These are phyloP conservation scores for Bujurquina vittata DNA, from an alignment of 2,113 vertebrate species.

Conservation along the genomic window DNA sequence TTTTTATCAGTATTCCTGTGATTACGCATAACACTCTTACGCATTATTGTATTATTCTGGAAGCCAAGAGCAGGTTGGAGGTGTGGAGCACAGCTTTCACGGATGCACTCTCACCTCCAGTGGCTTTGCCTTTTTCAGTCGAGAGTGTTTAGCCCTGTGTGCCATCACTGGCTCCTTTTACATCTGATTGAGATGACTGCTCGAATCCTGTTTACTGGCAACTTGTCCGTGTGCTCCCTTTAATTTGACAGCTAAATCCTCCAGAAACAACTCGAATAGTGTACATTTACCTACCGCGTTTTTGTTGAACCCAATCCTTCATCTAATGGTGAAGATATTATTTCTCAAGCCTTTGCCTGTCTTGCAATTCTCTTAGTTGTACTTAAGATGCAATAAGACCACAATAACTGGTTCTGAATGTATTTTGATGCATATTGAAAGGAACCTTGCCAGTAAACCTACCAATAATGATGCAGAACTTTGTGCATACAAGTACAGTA, in stretches of 20 bases:
- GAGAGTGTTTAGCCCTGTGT: not conserved
- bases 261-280: not conserved
- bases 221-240: not conserved
- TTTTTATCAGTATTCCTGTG: not conserved
- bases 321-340: not conserved
- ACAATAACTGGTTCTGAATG: not conserved
- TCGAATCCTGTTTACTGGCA: not conserved
- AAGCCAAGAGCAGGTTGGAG: not conserved
- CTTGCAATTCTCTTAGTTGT: not conserved
- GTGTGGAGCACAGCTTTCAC: not conserved
- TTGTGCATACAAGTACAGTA: no score
- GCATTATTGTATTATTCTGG: not conserved
- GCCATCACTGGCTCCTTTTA: not conserved
- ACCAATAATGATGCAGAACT: no score
- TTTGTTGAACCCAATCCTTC: not conserved
- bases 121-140: not conserved
- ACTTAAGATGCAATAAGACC: not conserved
- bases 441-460: no score
- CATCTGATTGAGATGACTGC: not conserved
- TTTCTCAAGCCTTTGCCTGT: not conserved
- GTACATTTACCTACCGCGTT: no score
- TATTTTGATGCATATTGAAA: no score
- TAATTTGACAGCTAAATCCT: not conserved
- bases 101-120: not conserved
- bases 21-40: not conserved